Conservation (phyloP, 23 tunicate species). For the Pegea sp. region DNA sequence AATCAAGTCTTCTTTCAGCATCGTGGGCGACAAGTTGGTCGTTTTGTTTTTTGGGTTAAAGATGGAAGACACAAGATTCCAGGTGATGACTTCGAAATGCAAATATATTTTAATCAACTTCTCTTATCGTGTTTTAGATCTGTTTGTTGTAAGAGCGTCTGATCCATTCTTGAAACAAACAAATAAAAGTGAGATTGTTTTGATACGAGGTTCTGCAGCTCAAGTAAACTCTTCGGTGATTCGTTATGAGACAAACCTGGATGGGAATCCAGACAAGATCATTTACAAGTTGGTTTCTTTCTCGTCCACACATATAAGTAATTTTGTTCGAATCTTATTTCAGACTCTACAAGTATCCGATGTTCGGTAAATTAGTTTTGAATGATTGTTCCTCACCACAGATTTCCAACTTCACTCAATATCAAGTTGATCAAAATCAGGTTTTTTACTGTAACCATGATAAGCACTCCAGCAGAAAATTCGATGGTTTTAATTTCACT, state of each 20-base stretch:
- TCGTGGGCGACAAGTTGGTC: constrained; percentile 25
- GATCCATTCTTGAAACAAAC: constrained; percentile 16
- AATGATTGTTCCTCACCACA: neutral
- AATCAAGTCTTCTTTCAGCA: constrained; percentile 45
- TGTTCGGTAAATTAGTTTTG: too few relatives aligned
- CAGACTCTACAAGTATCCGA: too few relatives aligned
- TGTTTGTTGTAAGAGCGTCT: constrained; percentile 47
- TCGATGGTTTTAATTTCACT: neutral
- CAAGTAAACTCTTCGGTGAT: constrained; percentile 10
- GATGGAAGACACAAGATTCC: constrained; percentile 44
- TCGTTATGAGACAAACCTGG: constrained; percentile 22
- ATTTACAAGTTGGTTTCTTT: constrained; percentile 39
- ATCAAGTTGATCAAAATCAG: constrained; percentile 9
- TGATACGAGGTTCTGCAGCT: constrained; percentile 10
- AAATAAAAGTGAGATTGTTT: constrained; percentile 16
- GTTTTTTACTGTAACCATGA: constrained; percentile 22
- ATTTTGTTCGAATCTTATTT: neutral
- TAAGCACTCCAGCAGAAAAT: neutral
- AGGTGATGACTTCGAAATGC: too few relatives aligned
- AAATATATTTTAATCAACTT: neutral
- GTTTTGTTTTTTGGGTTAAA: constrained; percentile 71
- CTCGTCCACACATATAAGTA: too few relatives aligned
- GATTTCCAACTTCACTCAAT: constrained; percentile 31
- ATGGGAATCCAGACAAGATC: constrained; percentile 16
- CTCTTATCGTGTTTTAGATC: constrained; percentile 7